phyloP scores from a whole-genome alignment of 2,797 vertebrate species.

The Ctenosaura bakeri region DNA sequence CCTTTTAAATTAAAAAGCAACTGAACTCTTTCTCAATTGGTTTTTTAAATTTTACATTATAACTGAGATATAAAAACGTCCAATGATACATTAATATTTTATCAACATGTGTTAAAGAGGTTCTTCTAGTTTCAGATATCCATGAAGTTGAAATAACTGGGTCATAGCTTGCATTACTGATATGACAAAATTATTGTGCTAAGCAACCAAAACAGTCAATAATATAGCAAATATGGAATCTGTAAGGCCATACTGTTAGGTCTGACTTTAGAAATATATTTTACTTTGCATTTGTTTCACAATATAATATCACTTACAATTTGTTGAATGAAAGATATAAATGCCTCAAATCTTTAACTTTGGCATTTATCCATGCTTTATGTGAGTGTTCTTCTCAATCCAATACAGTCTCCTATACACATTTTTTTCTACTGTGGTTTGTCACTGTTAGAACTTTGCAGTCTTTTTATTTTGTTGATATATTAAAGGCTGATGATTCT shows the following conservation, averaged over 20 bases:
- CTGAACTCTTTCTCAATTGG: neutral
- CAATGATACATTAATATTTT: slow-evolving; percentile 58
- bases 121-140: slow-evolving; percentile 68
- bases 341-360: slow-evolving; percentile 52
- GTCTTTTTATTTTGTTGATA: neutral
- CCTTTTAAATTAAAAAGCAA: neutral
- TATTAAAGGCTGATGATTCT: slow-evolving; percentile 44
- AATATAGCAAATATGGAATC: slow-evolving; percentile 71
- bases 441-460: neutral
- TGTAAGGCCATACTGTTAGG: slow-evolving; percentile 64
- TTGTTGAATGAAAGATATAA: slow-evolving; percentile 65
- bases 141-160: slow-evolving; percentile 65
- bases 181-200: slow-evolving; percentile 70
- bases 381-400: slow-evolving; percentile 10
- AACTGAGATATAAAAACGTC: neutral
- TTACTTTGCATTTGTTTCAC: slow-evolving; percentile 70
- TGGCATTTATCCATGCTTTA: slow-evolving; percentile 19
- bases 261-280: slow-evolving; percentile 71
- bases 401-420: neutral
- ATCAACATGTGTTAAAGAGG: slow-evolving; percentile 64
- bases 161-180: slow-evolving; percentile 72
- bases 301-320: slow-evolving; percentile 64
- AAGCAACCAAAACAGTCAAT: slow-evolving; percentile 65
- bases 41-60: neutral
- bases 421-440: neutral